phyloP scores from a whole-genome alignment of 1,140 invertebrate genomes.

The Drosophila fuyamai region DNA sequence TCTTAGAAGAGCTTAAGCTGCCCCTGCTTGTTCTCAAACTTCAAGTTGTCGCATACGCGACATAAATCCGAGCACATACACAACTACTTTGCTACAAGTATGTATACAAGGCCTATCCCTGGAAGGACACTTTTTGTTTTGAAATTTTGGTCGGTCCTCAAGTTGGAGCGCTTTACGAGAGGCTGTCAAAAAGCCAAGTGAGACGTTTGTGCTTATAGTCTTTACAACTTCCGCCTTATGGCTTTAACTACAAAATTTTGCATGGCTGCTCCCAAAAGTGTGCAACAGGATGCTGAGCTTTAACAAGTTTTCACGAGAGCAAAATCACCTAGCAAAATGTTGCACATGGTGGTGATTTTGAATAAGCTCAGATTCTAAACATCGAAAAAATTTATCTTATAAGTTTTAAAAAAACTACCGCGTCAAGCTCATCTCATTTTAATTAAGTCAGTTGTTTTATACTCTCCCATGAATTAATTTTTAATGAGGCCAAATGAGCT shows the following conservation, averaged over 20 bases:
- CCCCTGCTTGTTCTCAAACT: constrained; percentile 28
- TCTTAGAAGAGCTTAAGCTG: constrained; percentile 39
- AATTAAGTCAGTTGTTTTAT: too few species aligned
- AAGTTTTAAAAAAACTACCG: too few species aligned
- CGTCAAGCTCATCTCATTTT: too few species aligned
- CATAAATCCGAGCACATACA: constrained; percentile 65
- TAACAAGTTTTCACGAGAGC: too few species aligned
- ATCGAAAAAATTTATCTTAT: too few species aligned
- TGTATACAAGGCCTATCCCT: constrained; percentile 55
- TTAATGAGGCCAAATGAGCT: too few species aligned
- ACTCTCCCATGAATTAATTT: too few species aligned
- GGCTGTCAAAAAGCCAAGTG: constrained; percentile 68
- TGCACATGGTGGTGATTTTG: too few species aligned
- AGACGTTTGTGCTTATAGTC: constrained; percentile 71
- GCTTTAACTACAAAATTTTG: constrained; percentile 52
- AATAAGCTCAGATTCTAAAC: too few species aligned
- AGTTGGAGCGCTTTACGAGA: constrained; percentile 41
- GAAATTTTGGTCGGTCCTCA: constrained; percentile 21
- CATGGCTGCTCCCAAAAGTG: constrained; percentile 34
- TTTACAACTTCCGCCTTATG: constrained; percentile 65
- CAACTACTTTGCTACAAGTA: constrained; percentile 21
- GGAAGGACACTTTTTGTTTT: constrained; percentile 34
- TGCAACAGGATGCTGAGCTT: constrained; percentile 40
- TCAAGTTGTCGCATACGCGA: constrained; percentile 63
- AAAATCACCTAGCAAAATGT: too few species aligned